Percentiles rank a stretch among this genome's conserved stretches.
phyloP scores from a whole-genome alignment of 2,113 vertebrate species.

The Eclectus roratus region DNA sequence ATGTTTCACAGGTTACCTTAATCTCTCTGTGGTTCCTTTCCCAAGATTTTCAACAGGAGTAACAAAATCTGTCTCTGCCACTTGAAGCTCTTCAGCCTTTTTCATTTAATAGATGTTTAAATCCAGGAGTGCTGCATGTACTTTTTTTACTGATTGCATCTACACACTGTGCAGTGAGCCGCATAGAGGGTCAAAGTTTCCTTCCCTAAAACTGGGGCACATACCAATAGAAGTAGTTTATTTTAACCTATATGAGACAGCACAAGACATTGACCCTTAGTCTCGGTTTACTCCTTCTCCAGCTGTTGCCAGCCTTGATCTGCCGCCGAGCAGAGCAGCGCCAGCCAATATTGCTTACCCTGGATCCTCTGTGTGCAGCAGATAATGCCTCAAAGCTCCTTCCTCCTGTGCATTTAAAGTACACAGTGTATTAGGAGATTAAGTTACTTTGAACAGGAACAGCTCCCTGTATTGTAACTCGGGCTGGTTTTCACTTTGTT shows the following conservation, averaged over 20 bases:
- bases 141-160: neutral
- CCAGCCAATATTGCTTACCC: neutral
- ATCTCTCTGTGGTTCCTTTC: neutral
- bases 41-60: neutral
- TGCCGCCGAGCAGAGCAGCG: neutral
- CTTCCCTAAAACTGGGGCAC: rapidly evolving
- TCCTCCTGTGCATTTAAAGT: constrained; percentile 40
- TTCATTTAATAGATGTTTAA: neutral
- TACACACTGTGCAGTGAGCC: rapidly evolving
- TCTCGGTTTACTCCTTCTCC: neutral
- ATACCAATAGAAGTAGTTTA: neutral
- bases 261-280: neutral
- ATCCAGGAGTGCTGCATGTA: rapidly evolving
- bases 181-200: rapidly evolving
- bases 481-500: constrained; percentile 31
- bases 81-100: neutral
- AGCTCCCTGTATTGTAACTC: neutral
- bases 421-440: constrained; percentile 34
- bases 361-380: neutral
- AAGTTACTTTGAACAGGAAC: constrained; percentile 18
- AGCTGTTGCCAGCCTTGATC: neutral
- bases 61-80: neutral
- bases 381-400: constrained; percentile 58
- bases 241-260: rapidly evolving
- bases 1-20: neutral